A percentile compares a stretch with the other conserved stretches of the same genome.
Evolutionary conservation across 2,888 invertebrate genomes (phyloP).

Genomic region (Bugula neritina): DNA sequence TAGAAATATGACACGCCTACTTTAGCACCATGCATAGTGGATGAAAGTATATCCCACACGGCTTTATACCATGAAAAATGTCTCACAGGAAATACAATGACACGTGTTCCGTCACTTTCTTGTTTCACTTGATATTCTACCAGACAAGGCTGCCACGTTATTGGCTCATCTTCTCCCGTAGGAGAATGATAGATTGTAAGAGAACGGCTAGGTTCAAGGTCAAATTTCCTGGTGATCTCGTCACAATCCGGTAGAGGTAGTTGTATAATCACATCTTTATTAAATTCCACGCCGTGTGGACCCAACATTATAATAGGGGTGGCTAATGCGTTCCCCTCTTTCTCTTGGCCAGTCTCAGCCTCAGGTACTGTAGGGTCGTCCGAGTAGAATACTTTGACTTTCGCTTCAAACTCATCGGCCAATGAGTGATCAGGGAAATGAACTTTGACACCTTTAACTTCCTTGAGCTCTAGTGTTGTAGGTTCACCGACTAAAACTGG

Average conservation of each 20-base stretch:
- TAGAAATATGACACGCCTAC: constrained; percentile 40
- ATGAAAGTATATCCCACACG: constrained; percentile 39
- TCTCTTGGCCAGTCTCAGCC: not conserved
- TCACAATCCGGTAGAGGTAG: constrained; percentile 41
- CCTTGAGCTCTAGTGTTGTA: constrained; percentile 34
- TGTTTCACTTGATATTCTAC: constrained; percentile 30
- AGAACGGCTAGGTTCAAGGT: constrained; percentile 29
- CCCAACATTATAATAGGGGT: constrained; percentile 41
- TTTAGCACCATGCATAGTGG: constrained; percentile 36
- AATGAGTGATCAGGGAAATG: constrained; percentile 38
- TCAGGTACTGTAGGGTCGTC: constrained; percentile 33
- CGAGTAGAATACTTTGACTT: constrained; percentile 36
- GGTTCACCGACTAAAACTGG: constrained; percentile 33
- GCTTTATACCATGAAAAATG: constrained; percentile 43
- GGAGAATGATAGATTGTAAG: constrained; percentile 37
- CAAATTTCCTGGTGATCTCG: constrained; percentile 31
- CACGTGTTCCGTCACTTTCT: constrained; percentile 28
- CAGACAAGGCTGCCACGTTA: constrained; percentile 34
- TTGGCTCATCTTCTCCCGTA: constrained; percentile 35
- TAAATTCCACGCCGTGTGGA: constrained; percentile 40
- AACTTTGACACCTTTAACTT: constrained; percentile 38
- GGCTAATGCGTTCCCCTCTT: constrained; percentile 33
- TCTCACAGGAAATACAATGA: constrained; percentile 36
- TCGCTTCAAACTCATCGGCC: constrained; percentile 35
- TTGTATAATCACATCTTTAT: constrained; percentile 34